Evolutionary conservation across 1,140 invertebrate genomes (phyloP).

Genomic region (Aphaenogaster floridana): DNA sequence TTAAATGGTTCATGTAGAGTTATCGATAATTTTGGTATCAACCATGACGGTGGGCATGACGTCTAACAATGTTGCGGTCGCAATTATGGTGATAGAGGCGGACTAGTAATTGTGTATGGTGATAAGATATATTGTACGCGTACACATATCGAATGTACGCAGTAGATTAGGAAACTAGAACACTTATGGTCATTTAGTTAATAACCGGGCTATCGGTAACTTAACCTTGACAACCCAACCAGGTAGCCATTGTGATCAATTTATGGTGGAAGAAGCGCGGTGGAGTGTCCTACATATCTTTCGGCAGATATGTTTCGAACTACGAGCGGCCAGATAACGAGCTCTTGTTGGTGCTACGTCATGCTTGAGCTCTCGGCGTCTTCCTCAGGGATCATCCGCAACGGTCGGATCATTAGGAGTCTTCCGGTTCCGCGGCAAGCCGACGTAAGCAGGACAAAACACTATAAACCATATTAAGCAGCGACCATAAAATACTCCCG

Average conservation of each 20-base stretch:
- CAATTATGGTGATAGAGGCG: slow-evolving; percentile 64
- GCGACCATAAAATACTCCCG: slow-evolving; percentile 73
- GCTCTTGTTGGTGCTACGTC: slow-evolving; percentile 11
- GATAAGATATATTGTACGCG: slow-evolving; percentile 44
- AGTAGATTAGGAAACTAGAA: slow-evolving; percentile 74
- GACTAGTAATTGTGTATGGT: slow-evolving; percentile 66
- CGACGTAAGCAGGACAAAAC: slow-evolving; percentile 60
- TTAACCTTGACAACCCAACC: slow-evolving; percentile 11
- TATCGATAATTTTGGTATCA: background rate
- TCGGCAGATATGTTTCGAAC: background rate
- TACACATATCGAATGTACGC: slow-evolving; percentile 21
- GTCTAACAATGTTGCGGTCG: slow-evolving; percentile 22
- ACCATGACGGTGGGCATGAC: background rate
- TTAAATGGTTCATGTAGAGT: background rate
- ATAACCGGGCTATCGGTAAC: slow-evolving; percentile 50
- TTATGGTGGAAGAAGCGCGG: background rate
- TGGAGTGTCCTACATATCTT: background rate
- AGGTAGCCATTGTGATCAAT: background rate
- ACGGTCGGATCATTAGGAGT: slow-evolving; percentile 68
- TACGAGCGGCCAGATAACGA: background rate
- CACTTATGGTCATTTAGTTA: slow-evolving; percentile 64
- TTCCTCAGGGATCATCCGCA: slow-evolving; percentile 7
- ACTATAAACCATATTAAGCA: slow-evolving; percentile 80
- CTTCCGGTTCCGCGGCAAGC: slow-evolving; percentile 78
- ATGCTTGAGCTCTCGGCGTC: slow-evolving; percentile 6